Evolutionary conservation across 2,113 vertebrate genomes (phyloP), one percentile per base, ranked within the genome.

Genomic region (Scolopax mira): DNA sequence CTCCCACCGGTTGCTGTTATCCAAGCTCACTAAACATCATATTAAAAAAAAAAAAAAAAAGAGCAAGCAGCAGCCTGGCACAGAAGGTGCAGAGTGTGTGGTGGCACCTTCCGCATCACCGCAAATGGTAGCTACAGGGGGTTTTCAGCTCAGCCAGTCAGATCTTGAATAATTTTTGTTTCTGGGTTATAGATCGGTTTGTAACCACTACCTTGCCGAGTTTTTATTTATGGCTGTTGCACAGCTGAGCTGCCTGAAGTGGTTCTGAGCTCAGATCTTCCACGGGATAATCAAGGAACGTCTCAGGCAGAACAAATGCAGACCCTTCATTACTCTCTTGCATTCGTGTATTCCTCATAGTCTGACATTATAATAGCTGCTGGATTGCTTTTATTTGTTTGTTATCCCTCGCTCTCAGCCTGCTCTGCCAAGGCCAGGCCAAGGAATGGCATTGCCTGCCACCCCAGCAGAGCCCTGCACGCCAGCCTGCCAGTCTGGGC

Each of bases 401-500:
- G 17, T 39, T 39, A 25, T 37, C 60, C 16, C 57, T 49, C 3
- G 3, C 57, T 6, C 51, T 13, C 49, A 44, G 52, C 18, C 41
- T 0, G 3, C 7, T 14, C 65, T 57, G 48, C 22, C 11, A 9
- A 6, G 11, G 30, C 7, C 41, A 8, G 54, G 30, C 67, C 2
- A 0, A 19, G 25, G 42, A 62, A 42, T 3, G 0, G 64, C 49
- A 6, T 2, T 44, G 30, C 35, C 64, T 35, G 16, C 13, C 1
- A 4, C 39, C 8, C 27, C 5, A 14, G 46, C 61, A 52, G 17
- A 37, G 37, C 44, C 25, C 73, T 8, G 51, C 15, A 13, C 22
- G 9, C 48, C 4, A 14, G 46, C 27, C 69, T 42, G 10, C 5
- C 9, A 3, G 33, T 2, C 55, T 6, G 5, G 15, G 21, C 65